These are phyloP conservation scores for Trigoniulus corallinus DNA, from an alignment of 1,140 invertebrate genomes.

Conservation along the genomic window DNA sequence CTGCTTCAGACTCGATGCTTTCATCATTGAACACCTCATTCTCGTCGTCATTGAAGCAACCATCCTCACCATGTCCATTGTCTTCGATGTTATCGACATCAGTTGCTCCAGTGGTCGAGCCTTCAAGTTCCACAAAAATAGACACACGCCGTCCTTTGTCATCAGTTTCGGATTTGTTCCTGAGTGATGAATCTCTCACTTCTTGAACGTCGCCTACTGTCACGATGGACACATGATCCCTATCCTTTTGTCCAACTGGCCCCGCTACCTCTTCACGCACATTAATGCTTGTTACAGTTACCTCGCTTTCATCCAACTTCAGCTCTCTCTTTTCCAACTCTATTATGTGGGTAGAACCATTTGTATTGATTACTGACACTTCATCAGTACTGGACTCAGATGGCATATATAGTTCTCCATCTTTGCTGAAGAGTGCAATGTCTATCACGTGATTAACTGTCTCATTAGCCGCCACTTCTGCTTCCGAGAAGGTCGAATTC, in stretches of 20 bases:
- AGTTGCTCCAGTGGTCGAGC: conserved; percentile 11
- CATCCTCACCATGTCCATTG: not conserved
- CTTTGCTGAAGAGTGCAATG: not conserved
- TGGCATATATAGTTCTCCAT: not conserved
- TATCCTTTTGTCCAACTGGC: conserved; percentile 29
- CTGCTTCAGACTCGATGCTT: no score
- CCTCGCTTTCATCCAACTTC: conserved; percentile 61
- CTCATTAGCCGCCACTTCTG: conserved; percentile 2
- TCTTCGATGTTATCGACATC: conserved; percentile 9
- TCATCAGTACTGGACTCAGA: not conserved
- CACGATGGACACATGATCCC: conserved; percentile 75
- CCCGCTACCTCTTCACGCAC: not conserved
- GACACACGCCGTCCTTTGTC: not conserved
- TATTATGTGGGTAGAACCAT: not conserved
- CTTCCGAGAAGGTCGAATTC: not conserved
- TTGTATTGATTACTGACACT: not conserved
- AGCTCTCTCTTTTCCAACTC: conserved; percentile 20
- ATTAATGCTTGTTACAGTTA: conserved; percentile 14
- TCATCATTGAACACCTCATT: no score
- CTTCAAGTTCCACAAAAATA: conserved; percentile 11
- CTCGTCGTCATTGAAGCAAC: not conserved
- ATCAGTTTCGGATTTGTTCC: conserved; percentile 2
- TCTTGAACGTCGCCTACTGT: conserved; percentile 54
- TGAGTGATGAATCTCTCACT: conserved; percentile 13
- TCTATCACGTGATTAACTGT: not conserved